These are phyloP conservation scores for Phrynosoma platyrhinos DNA, from an alignment of 2,113 vertebrate genomes.

Conservation along the genomic window DNA sequence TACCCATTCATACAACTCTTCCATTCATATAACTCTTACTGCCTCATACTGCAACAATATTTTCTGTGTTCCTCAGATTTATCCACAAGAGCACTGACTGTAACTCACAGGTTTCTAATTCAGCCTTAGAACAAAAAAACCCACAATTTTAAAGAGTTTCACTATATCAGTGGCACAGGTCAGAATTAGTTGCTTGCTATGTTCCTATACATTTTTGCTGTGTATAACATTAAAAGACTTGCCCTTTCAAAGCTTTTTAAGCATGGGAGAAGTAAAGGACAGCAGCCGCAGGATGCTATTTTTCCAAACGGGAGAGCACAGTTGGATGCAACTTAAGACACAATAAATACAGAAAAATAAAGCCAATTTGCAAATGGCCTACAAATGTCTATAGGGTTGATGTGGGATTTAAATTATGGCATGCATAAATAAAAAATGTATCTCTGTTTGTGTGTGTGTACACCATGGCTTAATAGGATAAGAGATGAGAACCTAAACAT, in stretches of 20 bases:
- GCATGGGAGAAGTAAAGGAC: not conserved
- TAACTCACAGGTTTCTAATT: conserved; percentile 34
- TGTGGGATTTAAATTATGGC: conserved; percentile 37
- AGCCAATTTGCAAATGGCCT: conserved; percentile 42
- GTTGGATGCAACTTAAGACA: not conserved
- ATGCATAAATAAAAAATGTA: not conserved
- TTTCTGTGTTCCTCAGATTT: not conserved
- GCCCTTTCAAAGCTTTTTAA: conserved; percentile 35
- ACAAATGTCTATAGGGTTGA: conserved; percentile 21
- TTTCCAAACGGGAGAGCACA: not conserved
- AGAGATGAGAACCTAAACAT: conserved; percentile 53
- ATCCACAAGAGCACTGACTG: not conserved
- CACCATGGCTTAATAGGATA: not conserved
- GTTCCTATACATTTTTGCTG: not conserved
- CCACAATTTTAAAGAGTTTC: not conserved
- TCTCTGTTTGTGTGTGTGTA: conserved; percentile 23
- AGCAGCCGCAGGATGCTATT: conserved; percentile 17
- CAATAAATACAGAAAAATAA: not conserved
- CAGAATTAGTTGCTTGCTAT: not conserved
- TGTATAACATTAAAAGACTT: not conserved
- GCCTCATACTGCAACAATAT: not conserved
- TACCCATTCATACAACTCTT: not conserved
- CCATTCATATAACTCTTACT: not conserved
- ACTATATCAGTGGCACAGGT: conserved; percentile 24
- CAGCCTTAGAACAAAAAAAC: not conserved